Conservation (phyloP, 2,888 invertebrate genomes). For the Harpalus rubripes region DNA sequence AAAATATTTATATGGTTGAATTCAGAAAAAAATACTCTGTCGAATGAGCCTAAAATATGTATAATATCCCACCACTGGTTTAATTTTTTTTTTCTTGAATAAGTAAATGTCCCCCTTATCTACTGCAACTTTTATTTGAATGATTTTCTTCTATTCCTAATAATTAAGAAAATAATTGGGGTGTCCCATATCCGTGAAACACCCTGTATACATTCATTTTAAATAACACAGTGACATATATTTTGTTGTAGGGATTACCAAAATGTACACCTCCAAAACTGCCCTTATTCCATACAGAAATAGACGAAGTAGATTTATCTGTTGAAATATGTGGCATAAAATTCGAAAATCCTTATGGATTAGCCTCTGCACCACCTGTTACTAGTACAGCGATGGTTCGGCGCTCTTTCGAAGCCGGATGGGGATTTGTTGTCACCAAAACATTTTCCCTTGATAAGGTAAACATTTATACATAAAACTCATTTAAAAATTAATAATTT, state of each 20-base stretch:
- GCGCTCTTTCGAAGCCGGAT: conserved; percentile 95
- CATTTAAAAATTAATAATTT: conserved; percentile 15
- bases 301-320: conserved; percentile 96
- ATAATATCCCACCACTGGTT: too few relatives aligned
- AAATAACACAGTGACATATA: too few relatives aligned
- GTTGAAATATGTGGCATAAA: conserved; percentile 95
- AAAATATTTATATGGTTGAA: too few relatives aligned
- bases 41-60: too few relatives aligned
- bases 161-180: too few relatives aligned
- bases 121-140: too few relatives aligned
- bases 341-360: conserved; percentile 97
- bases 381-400: conserved; percentile 97
- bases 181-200: too few relatives aligned
- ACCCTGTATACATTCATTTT: too few relatives aligned
- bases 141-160: too few relatives aligned
- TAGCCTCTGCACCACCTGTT: conserved; percentile 98
- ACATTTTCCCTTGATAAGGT: conserved; percentile 97
- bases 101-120: too few relatives aligned
- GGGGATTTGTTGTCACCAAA: conserved; percentile 99
- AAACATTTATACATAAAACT: conserved; percentile 67
- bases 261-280: conserved; percentile 85
- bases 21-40: too few relatives aligned
- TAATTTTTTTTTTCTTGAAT: too few relatives aligned
- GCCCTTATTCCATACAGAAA: conserved; percentile 94
- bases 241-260: conserved; percentile 79